Evolutionary conservation across 2,888 invertebrate genomes (phyloP).

Genomic region (Caenorhabditis sp.): DNA sequence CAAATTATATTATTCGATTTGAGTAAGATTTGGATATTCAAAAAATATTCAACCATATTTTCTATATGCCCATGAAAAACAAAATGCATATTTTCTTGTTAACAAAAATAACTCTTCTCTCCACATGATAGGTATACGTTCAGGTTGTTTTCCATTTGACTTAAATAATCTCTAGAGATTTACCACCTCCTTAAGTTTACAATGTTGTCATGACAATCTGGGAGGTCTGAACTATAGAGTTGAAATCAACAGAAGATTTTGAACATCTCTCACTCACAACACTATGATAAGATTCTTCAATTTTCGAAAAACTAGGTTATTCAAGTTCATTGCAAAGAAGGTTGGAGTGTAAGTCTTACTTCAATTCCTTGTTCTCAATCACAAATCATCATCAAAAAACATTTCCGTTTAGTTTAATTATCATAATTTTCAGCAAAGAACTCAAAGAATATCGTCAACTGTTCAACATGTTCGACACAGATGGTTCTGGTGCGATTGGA

Average conservation of each 20-base stretch:
- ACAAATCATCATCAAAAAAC: not conserved
- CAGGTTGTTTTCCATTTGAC: too few relatives aligned
- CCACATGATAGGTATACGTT: too few relatives aligned
- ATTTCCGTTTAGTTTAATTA: not conserved
- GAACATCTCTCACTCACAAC: not conserved
- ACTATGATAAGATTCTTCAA: not conserved
- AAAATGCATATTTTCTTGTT: too few relatives aligned
- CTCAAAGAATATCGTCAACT: conserved; percentile 68
- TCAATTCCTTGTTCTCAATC: not conserved
- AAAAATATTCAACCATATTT: too few relatives aligned
- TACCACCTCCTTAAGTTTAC: not conserved
- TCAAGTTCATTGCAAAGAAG: too few relatives aligned
- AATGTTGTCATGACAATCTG: not conserved
- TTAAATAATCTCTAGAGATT: not conserved
- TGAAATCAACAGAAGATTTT: not conserved
- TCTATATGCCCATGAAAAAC: too few relatives aligned
- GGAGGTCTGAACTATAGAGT: not conserved
- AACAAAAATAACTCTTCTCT: too few relatives aligned
- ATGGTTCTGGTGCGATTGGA: conserved; percentile 71
- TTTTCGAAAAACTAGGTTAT: not conserved
- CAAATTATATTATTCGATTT: too few relatives aligned
- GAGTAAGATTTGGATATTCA: too few relatives aligned
- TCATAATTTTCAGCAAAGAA: conserved; percentile 52
- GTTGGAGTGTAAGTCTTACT: too few relatives aligned
- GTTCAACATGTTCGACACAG: conserved; percentile 71